These are phyloP conservation scores for Apotomis turbidana DNA, from an alignment of 2,888 invertebrate species.

Conservation along the genomic window DNA sequence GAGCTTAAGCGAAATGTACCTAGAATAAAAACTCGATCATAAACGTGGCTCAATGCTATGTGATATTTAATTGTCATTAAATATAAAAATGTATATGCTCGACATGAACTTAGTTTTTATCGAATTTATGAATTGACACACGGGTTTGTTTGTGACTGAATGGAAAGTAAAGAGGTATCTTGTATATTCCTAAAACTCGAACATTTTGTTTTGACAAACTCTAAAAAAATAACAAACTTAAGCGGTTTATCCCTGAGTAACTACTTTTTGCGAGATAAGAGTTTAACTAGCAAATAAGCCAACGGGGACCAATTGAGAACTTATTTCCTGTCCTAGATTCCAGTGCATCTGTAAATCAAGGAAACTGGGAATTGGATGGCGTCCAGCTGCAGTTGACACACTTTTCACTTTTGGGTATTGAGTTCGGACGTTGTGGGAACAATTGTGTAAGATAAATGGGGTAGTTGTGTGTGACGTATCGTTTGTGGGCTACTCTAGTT, in stretches of 20 bases:
- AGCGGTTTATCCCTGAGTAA: neutral
- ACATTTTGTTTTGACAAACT: too few relatives aligned
- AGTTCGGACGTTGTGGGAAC: slow-evolving; percentile 3
- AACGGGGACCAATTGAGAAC: slow-evolving; percentile 1
- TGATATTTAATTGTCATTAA: too few relatives aligned
- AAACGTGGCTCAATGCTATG: neutral
- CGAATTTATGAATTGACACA: too few relatives aligned
- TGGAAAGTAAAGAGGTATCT: too few relatives aligned
- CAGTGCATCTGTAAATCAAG: slow-evolving; percentile 32
- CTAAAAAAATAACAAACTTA: too few relatives aligned
- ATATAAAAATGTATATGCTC: too few relatives aligned
- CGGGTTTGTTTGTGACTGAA: too few relatives aligned
- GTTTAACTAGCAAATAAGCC: neutral
- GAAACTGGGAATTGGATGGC: slow-evolving; percentile 28
- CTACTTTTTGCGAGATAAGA: neutral
- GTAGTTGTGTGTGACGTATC: neutral
- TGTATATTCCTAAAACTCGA: too few relatives aligned
- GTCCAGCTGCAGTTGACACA: slow-evolving; percentile 27
- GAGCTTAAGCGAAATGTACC: neutral
- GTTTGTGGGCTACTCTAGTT: neutral
- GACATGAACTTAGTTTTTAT: too few relatives aligned
- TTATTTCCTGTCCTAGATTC: slow-evolving; percentile 34
- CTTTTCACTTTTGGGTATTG: slow-evolving; percentile 26
- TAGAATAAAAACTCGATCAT: neutral
- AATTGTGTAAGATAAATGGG: slow-evolving; percentile 18